Base-by-base conservation (phyloP, 2,797 vertebrate genomes). In the Hippopotamyrus pictus region DNA sequence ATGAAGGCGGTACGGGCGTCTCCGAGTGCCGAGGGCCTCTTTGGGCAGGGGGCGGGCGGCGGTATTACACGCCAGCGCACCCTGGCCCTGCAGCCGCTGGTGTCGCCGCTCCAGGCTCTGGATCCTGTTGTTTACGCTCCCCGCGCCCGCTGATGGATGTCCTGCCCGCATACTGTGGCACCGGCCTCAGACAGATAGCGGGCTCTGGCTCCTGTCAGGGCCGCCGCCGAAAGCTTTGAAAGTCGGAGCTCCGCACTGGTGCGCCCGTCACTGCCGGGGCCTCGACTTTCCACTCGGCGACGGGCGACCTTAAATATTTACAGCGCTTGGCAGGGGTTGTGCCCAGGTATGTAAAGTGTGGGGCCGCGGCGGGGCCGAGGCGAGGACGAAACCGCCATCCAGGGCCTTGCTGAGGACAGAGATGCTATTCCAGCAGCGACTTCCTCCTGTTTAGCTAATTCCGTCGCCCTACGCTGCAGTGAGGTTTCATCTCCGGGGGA, bases 271-370 rank as follows among this genome's bases (percentile, higher is more conserved):
- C 90, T 91, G 89, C 91, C 89, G 89, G 90, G 91, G 93, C 92
- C 94, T 94, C 94, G 92, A 93, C 95, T 96, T 96, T 95, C 94
- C 95, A 94, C 90, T 95, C 94, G 93, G 94, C 92, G 94, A 94
- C 94, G 89, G 93, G 94, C 93, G 94, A 95, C 95, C 94, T 94
- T 96, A 96, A 96, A 96, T 96, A 96, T 96, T 96, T 96, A 96
- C 93, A 93, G 92, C 92, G 91, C 93, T 92, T 95, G 95, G 94
- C 95, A 95, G 92, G 93, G 88, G 73, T 92, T 89, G 91, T 92
- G 93, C 91, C 93, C 92, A 41, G 90, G 93, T 93, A 93, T 92
- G 82, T 89, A 89, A 86, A 89, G 87, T 84, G 46, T 46, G 82
- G n/a, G 82, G 19, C 41, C 8, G n/a, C 8, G 14, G 41, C 8